Conservation (phyloP, 2,797 vertebrate genomes). For the Galagoides demidoff region DNA sequence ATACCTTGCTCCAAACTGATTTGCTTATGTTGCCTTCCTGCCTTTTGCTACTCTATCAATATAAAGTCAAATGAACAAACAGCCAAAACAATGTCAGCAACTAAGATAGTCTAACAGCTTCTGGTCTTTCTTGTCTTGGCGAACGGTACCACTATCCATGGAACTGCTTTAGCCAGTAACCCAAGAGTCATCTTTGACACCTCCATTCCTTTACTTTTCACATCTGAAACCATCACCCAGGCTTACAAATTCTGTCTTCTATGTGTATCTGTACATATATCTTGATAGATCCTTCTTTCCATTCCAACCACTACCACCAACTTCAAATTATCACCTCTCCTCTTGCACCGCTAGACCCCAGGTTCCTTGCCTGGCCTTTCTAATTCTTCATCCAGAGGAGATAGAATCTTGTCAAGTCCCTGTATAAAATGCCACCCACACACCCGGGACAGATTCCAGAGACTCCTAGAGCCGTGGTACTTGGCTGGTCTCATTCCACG, state of each 20-base stretch:
- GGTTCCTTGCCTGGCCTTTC: background rate
- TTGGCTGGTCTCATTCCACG: background rate
- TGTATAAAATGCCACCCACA: background rate
- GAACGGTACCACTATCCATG: background rate
- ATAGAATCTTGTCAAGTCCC: background rate
- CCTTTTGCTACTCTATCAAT: background rate
- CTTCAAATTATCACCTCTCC: background rate
- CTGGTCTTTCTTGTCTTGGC: slow-evolving; percentile 10
- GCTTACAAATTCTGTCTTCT: background rate
- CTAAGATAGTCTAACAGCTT: background rate
- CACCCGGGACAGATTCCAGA: background rate
- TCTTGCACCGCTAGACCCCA: background rate
- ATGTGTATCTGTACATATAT: background rate
- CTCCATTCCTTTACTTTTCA: background rate
- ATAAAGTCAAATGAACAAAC: background rate
- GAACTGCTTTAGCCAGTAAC: slow-evolving; percentile 31
- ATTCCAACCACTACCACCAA: background rate
- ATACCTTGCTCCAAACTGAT: background rate
- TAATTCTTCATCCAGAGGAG: background rate
- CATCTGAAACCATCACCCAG: background rate
- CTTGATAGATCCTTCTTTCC: slow-evolving; percentile 1
- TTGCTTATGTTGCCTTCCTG: background rate
- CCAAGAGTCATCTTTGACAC: background rate
- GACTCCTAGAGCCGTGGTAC: background rate
- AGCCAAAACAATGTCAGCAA: background rate